Conservation (phyloP, 2,797 vertebrate species). For the Amniataba percoides region DNA sequence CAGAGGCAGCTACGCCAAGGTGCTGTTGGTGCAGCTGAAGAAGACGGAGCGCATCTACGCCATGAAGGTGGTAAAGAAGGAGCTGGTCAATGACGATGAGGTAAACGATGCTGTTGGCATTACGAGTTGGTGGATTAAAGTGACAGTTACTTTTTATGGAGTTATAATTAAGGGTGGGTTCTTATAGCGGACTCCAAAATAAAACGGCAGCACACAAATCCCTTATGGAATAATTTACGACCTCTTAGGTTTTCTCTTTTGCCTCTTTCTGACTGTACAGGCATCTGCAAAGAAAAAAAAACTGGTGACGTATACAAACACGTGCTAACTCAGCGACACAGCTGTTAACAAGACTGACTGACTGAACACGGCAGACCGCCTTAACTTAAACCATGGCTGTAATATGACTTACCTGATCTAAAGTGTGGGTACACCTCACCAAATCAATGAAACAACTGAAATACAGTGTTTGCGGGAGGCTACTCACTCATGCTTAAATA, state of each 20-base stretch:
- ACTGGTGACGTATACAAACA: conserved; percentile 46
- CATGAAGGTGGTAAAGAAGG: conserved; percentile 99
- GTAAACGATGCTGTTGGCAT: conserved; percentile 72
- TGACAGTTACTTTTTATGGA: neutral
- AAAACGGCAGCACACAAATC: neutral
- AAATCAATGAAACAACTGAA: neutral
- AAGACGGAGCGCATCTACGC: conserved; percentile 98
- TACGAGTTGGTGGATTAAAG: neutral
- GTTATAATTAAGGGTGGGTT: neutral
- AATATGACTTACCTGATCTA: neutral
- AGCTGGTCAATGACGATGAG: conserved; percentile 99
- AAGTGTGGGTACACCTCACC: neutral
- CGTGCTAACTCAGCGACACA: conserved; percentile 27
- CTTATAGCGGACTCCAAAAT: neutral
- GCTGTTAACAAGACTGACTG: conserved; percentile 48
- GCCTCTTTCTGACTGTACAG: conserved; percentile 40
- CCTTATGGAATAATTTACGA: neutral
- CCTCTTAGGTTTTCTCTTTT: conserved; percentile 35
- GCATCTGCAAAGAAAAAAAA: conserved; percentile 38
- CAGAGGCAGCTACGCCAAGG: conserved; percentile 98
- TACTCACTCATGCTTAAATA: neutral
- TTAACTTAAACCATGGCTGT: conserved; percentile 23
- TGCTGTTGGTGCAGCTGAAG: conserved; percentile 95
- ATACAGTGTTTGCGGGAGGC: neutral
- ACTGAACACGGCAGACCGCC: conserved; percentile 18